Base-by-base conservation (phyloP, 2,888 invertebrate species). In the Andrena trimmerana region DNA sequence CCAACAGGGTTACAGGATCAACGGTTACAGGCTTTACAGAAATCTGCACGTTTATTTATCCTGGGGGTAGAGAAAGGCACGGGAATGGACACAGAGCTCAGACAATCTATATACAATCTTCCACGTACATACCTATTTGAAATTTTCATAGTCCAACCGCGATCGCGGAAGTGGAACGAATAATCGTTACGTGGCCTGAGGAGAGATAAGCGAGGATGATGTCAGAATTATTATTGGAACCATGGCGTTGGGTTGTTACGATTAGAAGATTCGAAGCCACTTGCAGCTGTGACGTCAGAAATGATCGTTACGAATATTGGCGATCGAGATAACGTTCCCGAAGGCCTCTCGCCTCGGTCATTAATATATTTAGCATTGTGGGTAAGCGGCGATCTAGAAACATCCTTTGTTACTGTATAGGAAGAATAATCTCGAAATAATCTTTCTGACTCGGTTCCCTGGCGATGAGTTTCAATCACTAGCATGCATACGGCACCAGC, bases 191-290 rank as follows among this genome's bases (percentile, higher is more conserved):
- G 66, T 59, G 48, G 67, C 54, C 31, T n/a, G 33, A 60, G 36
- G 33, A n/a, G 29, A 24, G 71, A 78, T 67, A 67, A 81, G 36
- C 24, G 20, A 42, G 7, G 48, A 36, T 72, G 81, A 81, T 73
- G 81, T 79, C 81, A 81, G 80, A n/a, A 80, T 81, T 80, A 81
- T 81, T 81, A 50, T 80, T 42, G 33, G 72, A 31, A 27, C 10
- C 29, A 29, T 78, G 59, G 66, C 73, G 72, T 31, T 16, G 7
- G 27, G 6, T 10, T 1, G 48, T 50, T 79, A 48, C 72, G 60
- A 67, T 81, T 79, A 79, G 71, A 71, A 62, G 79, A 67, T 79
- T 72, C 65, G 50, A 70, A 20, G 52, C 66, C 71, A 50, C 36
- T 75, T 10, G 31, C 48, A 8, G 24, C 16, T 20, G 16, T 63